Conservation (phyloP, 2,888 invertebrate genomes). For the Capitulum mitella region DNA sequence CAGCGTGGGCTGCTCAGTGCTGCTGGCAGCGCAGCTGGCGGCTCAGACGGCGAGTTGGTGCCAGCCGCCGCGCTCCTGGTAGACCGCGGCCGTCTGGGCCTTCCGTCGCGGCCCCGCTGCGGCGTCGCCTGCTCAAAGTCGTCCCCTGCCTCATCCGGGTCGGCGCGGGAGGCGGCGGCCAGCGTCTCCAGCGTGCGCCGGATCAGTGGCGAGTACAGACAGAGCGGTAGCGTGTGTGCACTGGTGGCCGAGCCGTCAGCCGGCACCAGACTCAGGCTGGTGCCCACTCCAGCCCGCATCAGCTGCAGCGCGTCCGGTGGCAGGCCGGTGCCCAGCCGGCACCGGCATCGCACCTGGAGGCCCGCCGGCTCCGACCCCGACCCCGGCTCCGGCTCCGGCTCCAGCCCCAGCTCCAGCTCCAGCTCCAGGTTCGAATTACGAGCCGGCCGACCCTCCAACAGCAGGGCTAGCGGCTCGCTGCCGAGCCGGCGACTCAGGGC, state of each 20-base stretch:
- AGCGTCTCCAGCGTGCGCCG: not conserved
- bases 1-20: not conserved
- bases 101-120: not conserved
- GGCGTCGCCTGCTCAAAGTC: no score
- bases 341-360: not conserved
- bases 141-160: no score
- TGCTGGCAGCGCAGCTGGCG: not conserved
- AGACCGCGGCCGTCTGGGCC: not conserved
- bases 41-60: not conserved
- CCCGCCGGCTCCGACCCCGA: not conserved
- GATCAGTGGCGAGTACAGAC: not conserved
- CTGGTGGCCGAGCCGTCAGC: not conserved
- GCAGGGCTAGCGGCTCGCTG: not conserved
- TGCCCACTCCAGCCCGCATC: not conserved
- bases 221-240: constrained; percentile 5
- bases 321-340: not conserved
- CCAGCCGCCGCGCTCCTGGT: not conserved
- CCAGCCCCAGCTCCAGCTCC: no score
- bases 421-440: no score
- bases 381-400: no score
- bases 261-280: not conserved
- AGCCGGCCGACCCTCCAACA: not conserved
- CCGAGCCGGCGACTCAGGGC: not conserved
- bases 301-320: not conserved
- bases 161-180: not conserved